Base-by-base conservation (phyloP, 1,140 invertebrate species). In the Portunus trituberculatus region DNA sequence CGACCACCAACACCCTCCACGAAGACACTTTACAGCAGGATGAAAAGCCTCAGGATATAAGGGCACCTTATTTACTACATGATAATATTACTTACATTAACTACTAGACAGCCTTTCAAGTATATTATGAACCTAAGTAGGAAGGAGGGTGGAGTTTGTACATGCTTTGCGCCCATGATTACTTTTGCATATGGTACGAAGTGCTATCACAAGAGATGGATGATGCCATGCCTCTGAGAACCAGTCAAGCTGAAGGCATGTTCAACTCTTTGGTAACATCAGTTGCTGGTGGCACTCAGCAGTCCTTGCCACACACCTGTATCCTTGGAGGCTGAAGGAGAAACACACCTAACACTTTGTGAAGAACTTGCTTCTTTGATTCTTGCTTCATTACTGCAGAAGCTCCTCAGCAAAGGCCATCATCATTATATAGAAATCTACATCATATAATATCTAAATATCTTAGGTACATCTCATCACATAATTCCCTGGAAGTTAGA, bases 401-500 rank as follows among this genome's bases (percentile, higher is more conserved):
- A 91, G 93, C 87, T 82, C 48, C 93, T 91, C 90, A 84, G 91
- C 91, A 95, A 95, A 95, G 94, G 91, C 94, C 91, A 92, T 92
- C 82, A 82, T 76, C 67, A 39, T 94, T 28, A 95, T 95, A 83
- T 91, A 95, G 91, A 95, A 95, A 95, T 95, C 91, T 95, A 95
- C 94, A 95, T 92, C 90, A 95, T 82, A 88, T 95, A 95, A 76
- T 94, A 94, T 92, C 91, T 95, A 95, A 95, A 94, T 86, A 95
- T 95, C 94, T 95, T 95, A 95, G 94, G 94, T 95, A 95, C 91
- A 95, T 91, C 94, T 95, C 94, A 95, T 95, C 94, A 95, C 94
- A 95, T 95, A 91, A 91, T 95, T 95, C 94, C 94, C 94, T 95
- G 94, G 94, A 95, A 95, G 94, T 95, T 95, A 95, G 94, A 95